Conservation (phyloP, 2,888 invertebrate genomes). For the Ptychoptera albimana region DNA sequence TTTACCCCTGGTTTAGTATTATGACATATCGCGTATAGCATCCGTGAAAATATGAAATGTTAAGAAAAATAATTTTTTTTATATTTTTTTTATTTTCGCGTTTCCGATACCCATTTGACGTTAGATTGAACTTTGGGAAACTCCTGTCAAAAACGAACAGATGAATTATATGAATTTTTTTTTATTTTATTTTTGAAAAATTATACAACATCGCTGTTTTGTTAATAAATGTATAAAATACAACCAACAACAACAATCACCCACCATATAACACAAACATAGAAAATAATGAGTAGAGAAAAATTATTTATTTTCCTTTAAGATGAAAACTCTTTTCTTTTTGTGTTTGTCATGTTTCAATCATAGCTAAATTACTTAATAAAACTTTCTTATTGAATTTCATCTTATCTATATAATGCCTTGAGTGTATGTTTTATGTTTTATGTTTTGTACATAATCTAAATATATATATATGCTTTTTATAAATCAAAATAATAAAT, state of each 20-base stretch:
- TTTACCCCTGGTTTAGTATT: neutral
- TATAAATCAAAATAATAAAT: no score
- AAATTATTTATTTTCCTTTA: neutral
- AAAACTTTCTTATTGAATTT: neutral
- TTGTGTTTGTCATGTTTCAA: neutral
- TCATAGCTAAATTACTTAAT: neutral
- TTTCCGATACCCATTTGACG: neutral
- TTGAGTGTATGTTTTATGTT: neutral
- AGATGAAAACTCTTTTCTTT: neutral
- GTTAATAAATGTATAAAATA: neutral
- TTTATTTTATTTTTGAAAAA: neutral
- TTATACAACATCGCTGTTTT: neutral
- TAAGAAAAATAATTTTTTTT: no score
- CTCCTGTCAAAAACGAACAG: neutral
- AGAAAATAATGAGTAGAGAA: neutral
- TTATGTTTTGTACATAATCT: neutral
- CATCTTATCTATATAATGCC: neutral
- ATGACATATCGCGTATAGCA: neutral
- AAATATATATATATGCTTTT: no score
- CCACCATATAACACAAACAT: no score
- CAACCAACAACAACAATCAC: no score
- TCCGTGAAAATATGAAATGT: neutral
- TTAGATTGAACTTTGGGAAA: neutral
- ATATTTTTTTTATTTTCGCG: no score
- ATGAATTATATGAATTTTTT: neutral